Evolutionary conservation across 1,140 invertebrate genomes (phyloP).

Genomic region (Anastrepha ludens): DNA sequence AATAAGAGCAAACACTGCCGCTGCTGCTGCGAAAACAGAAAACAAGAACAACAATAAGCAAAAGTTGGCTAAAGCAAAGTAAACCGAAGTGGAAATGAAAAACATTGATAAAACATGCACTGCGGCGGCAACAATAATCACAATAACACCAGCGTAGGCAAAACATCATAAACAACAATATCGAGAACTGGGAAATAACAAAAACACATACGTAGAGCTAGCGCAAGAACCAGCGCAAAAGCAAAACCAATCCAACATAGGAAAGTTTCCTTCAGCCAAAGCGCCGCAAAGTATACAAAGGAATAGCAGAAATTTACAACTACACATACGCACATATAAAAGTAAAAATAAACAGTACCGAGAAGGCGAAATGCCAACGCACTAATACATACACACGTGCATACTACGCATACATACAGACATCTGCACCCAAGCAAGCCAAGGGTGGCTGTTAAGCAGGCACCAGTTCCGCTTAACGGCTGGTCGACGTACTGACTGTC

Average conservation of each 20-base stretch:
- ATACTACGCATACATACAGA: conserved; percentile 3
- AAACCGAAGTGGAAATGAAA: neutral
- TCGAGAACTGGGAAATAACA: neutral
- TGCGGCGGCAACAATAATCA: no score
- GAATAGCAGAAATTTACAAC: conserved; percentile 14
- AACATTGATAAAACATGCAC: neutral
- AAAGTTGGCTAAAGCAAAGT: neutral
- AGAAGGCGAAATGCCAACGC: neutral
- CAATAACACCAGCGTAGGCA: neutral
- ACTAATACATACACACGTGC: neutral
- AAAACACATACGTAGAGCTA: neutral
- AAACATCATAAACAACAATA: neutral
- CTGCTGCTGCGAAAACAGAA: neutral
- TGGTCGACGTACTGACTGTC: neutral
- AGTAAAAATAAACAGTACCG: neutral
- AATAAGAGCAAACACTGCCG: neutral
- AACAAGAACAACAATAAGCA: neutral
- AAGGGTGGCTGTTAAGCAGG: neutral
- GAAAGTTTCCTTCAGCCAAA: neutral
- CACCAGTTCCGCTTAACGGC: neutral
- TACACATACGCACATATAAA: conserved; percentile 5
- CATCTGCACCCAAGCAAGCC: neutral
- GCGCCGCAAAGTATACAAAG: conserved; percentile 38
- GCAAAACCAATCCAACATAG: neutral
- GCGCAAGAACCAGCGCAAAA: neutral